phyloP scores from a whole-genome alignment of 2,888 invertebrate genomes.

The Beris chalybata region DNA sequence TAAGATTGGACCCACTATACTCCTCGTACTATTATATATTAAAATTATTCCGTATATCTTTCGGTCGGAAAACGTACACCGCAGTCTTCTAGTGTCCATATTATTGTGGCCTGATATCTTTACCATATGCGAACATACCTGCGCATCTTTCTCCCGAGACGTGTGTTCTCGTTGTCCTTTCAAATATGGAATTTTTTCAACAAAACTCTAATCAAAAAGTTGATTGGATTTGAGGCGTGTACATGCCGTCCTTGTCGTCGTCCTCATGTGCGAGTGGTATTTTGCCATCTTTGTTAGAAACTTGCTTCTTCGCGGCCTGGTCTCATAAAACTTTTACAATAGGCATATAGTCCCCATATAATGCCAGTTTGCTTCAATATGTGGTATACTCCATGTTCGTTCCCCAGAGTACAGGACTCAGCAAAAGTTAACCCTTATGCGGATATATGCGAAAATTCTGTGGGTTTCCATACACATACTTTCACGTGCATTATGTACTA shows the following conservation, averaged over 20 bases:
- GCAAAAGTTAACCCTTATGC: slow-evolving; percentile 29
- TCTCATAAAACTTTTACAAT: slow-evolving; percentile 32
- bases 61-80: no score
- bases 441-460: slow-evolving; percentile 25
- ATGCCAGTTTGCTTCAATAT: slow-evolving; percentile 28
- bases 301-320: slow-evolving; percentile 20
- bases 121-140: no score
- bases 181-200: slow-evolving; percentile 22
- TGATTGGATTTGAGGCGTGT: slow-evolving; percentile 31
- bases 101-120: no score
- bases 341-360: slow-evolving; percentile 18
- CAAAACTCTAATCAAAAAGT: slow-evolving; percentile 34
- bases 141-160: neutral
- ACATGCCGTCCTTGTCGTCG: no score
- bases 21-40: no score
- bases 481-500: slow-evolving; percentile 11
- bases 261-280: no score
- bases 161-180: slow-evolving; percentile 26
- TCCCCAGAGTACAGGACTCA: slow-evolving; percentile 15
- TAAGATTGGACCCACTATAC: no score
- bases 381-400: slow-evolving; percentile 13
- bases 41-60: no score
- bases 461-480: slow-evolving; percentile 7
- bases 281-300: neutral
- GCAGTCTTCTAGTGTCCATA: no score